These are phyloP conservation scores for Scaptomyza caliginosa DNA, from an alignment of 2,888 invertebrate species.

Conservation along the genomic window DNA sequence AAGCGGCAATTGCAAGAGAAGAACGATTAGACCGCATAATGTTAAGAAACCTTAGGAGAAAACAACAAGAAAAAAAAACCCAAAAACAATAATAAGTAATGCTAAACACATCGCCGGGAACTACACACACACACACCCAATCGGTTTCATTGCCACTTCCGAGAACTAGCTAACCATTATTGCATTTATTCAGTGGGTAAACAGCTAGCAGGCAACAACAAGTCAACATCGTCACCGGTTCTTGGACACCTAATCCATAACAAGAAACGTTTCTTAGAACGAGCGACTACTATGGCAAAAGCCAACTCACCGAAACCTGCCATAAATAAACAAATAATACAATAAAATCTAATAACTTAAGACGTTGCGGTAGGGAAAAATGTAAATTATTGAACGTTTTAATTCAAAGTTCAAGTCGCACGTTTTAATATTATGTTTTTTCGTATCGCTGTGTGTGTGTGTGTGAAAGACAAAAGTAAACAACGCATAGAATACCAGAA, in stretches of 20 bases:
- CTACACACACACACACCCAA: slow-evolving; percentile 59
- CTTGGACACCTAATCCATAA: slow-evolving; percentile 39
- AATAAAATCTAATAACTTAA: slow-evolving; percentile 24
- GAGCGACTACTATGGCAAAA: slow-evolving; percentile 39
- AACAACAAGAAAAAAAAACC: slow-evolving; percentile 20
- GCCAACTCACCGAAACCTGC: slow-evolving; percentile 54
- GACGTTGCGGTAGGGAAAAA: slow-evolving; percentile 36
- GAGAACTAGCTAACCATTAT: slow-evolving; percentile 54
- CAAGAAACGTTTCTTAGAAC: slow-evolving; percentile 41
- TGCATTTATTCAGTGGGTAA: slow-evolving; percentile 2
- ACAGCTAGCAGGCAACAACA: not conserved
- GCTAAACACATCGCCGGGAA: slow-evolving; percentile 67
- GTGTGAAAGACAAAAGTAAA: slow-evolving; percentile 56
- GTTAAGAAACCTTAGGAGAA: not conserved
- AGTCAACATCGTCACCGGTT: slow-evolving; percentile 23
- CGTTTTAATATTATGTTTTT: slow-evolving; percentile 63
- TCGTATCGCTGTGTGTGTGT: slow-evolving; percentile 34
- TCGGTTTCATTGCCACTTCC: slow-evolving; percentile 62
- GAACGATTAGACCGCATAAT: slow-evolving; percentile 14
- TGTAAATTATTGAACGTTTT: slow-evolving; percentile 77
- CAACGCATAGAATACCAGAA: slow-evolving; percentile 17
- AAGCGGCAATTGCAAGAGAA: not conserved
- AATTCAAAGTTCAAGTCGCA: slow-evolving; percentile 78
- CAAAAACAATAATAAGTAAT: slow-evolving; percentile 51
- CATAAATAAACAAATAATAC: slow-evolving; percentile 64